These are phyloP conservation scores for Notocelia uddmanniana DNA, from an alignment of 2,888 invertebrate genomes.

Conservation along the genomic window DNA sequence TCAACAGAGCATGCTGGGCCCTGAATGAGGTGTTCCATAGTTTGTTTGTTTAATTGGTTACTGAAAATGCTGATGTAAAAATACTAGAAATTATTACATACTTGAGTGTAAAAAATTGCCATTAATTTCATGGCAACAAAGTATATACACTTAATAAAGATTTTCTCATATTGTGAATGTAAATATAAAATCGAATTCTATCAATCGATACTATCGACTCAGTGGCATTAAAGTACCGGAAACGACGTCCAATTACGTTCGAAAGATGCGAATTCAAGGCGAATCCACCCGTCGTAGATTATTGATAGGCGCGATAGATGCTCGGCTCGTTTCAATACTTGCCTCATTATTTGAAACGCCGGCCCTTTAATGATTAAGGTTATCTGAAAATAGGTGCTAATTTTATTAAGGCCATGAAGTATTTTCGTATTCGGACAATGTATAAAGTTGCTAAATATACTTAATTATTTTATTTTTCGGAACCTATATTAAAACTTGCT, in stretches of 20 bases:
- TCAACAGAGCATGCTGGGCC: too few relatives aligned
- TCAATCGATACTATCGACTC: slow-evolving; percentile 50
- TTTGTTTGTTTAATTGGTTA: not conserved
- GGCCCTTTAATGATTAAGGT: not conserved
- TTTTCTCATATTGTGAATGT: slow-evolving; percentile 12
- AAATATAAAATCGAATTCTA: slow-evolving; percentile 20
- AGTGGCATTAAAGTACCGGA: slow-evolving; percentile 56
- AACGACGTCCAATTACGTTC: slow-evolving; percentile 64
- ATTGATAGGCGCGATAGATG: slow-evolving; percentile 46
- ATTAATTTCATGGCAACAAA: not conserved
- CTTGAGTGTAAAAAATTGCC: not conserved
- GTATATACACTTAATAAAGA: not conserved
- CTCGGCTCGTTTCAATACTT: slow-evolving; percentile 34
- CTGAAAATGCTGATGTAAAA: not conserved
- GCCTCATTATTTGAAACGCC: slow-evolving; percentile 21
- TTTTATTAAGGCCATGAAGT: not conserved
- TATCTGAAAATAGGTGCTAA: not conserved
- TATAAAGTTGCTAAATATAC: too few relatives aligned
- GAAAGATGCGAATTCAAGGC: slow-evolving; percentile 54
- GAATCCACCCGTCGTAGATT: slow-evolving; percentile 52
- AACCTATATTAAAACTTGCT: too few relatives aligned
- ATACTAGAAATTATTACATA: too few relatives aligned
- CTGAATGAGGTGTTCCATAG: too few relatives aligned
- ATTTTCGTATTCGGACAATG: not conserved
- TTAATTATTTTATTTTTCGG: too few relatives aligned